Evolutionary conservation across 2,888 invertebrate species (phyloP).

Genomic region (Protophormia terraenovae): DNA sequence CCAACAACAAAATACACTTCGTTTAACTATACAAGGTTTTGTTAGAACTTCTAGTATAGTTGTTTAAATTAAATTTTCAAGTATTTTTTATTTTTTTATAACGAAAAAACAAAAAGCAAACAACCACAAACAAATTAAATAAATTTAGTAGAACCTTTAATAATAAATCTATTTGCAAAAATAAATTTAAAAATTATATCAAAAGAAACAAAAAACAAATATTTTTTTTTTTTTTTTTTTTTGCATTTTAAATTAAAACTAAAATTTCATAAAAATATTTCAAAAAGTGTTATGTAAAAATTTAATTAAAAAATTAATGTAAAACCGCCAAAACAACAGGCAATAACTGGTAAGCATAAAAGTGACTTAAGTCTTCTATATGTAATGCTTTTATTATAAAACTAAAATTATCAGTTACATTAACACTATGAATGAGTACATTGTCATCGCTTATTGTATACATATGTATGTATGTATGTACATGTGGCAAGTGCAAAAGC

Average conservation of each 20-base stretch:
- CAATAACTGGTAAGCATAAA: no score
- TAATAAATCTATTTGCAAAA: not conserved
- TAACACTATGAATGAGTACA: no score
- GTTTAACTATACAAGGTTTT: not conserved
- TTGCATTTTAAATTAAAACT: not conserved
- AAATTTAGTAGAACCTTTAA: conserved; percentile 21
- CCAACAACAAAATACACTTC: not conserved
- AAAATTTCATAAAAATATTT: not conserved
- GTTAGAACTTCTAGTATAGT: not conserved
- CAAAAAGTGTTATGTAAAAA: not conserved
- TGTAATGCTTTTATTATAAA: no score
- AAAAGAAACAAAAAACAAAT: not conserved
- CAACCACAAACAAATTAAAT: conserved; percentile 46
- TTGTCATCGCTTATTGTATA: no score
- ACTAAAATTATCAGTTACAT: no score
- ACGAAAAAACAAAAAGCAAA: not conserved
- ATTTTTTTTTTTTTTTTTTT: not conserved
- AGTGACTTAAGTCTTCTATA: no score
- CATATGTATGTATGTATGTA: no score
- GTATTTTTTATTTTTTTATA: not conserved
- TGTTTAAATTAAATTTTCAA: not conserved
- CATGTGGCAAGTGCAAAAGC: conserved; percentile 62
- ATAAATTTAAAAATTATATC: not conserved
- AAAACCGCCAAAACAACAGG: not conserved
- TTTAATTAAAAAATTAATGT: no score